phyloP scores from a whole-genome alignment of 1,140 invertebrate species.

The Sweltsa coloradensis region DNA sequence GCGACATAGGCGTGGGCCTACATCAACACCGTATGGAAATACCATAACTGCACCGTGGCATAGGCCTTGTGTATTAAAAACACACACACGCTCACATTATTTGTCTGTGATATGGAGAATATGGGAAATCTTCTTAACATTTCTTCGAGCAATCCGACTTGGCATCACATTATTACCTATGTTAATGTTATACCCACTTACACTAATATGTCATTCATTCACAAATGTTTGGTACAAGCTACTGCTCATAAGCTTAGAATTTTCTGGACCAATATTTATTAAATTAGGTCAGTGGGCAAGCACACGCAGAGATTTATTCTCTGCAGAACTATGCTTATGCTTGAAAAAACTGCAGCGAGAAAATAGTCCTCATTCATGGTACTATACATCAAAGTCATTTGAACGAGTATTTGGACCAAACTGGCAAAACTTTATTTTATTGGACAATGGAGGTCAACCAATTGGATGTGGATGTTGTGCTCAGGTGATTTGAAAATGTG shows the following conservation, averaged over 20 bases:
- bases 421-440: slow-evolving; percentile 28
- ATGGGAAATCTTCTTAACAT: neutral
- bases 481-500: slow-evolving; percentile 27
- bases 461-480: slow-evolving; percentile 40
- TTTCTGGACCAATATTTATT: slow-evolving; percentile 35
- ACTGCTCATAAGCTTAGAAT: slow-evolving; percentile 22
- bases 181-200: slow-evolving; percentile 3
- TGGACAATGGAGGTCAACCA: slow-evolving; percentile 24
- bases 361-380: slow-evolving; percentile 29
- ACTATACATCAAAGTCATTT: slow-evolving; percentile 25
- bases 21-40: too few species aligned
- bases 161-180: neutral
- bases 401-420: slow-evolving; percentile 26
- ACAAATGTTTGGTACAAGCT: slow-evolving; percentile 4
- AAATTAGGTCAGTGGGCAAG: slow-evolving; percentile 42
- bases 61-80: too few species aligned
- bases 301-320: slow-evolving; percentile 34
- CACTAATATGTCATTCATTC: neutral
- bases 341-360: slow-evolving; percentile 31
- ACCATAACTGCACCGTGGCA: too few species aligned
- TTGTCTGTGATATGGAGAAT: neutral
- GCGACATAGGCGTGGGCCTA: too few species aligned
- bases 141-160: neutral
- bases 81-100: too few species aligned
- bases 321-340: slow-evolving; percentile 29